Conservation (phyloP, 2,888 invertebrate species). For the Sipha maydis region DNA sequence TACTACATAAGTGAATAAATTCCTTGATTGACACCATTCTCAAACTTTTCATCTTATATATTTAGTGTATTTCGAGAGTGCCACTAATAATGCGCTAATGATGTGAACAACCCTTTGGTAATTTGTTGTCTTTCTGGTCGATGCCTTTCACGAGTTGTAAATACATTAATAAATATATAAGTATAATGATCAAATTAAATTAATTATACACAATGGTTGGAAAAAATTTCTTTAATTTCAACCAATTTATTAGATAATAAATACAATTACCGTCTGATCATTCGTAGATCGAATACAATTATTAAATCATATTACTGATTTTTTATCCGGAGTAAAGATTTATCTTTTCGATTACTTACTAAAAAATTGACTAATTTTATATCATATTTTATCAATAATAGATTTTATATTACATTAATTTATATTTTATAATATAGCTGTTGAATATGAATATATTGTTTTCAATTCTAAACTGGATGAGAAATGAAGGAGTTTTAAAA, state of each 20-base stretch:
- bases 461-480: too few relatives aligned
- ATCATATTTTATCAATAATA: too few relatives aligned
- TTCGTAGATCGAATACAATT: background rate
- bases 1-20: background rate
- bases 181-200: background rate
- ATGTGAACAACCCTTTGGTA: conserved; percentile 41
- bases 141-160: background rate
- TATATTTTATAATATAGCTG: too few relatives aligned
- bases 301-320: too few relatives aligned
- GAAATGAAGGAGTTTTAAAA: too few relatives aligned
- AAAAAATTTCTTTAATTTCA: background rate
- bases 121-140: conserved; percentile 36
- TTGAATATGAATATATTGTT: too few relatives aligned
- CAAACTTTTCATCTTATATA: background rate
- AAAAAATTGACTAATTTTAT: too few relatives aligned
- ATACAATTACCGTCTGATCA: background rate
- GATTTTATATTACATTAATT: too few relatives aligned
- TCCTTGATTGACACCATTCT: conserved; percentile 8
- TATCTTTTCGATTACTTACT: too few relatives aligned
- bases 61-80: background rate
- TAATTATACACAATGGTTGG: background rate
- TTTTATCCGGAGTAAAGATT: too few relatives aligned
- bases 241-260: background rate
- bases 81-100: conserved; percentile 18
- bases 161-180: background rate